These are phyloP conservation scores for Phocides pigmalion DNA, from an alignment of 1,140 invertebrate species.

Conservation along the genomic window DNA sequence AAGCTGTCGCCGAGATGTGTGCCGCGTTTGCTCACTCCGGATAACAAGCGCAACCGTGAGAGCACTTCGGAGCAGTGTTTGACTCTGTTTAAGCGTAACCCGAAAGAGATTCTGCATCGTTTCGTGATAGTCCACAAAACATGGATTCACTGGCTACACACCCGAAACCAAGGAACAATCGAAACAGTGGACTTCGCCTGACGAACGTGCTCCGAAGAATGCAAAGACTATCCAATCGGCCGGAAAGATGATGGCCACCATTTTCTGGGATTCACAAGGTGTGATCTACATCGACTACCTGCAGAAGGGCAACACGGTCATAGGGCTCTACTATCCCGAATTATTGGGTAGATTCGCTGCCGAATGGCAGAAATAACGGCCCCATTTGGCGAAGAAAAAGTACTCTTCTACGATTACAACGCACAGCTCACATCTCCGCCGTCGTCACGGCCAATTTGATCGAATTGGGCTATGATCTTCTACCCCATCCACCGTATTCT, in stretches of 20 bases:
- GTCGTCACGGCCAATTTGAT: slow-evolving; percentile 44
- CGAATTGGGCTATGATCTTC: slow-evolving; percentile 52
- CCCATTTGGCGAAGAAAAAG: slow-evolving; percentile 57
- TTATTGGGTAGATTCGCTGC: background rate
- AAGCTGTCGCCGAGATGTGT: slow-evolving; percentile 25
- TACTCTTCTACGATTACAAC: slow-evolving; percentile 42
- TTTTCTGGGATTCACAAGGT: slow-evolving; percentile 7
- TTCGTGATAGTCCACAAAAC: too few species aligned
- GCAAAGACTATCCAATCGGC: too few species aligned
- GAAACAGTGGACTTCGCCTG: background rate
- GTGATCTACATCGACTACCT: background rate
- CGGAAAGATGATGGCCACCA: background rate
- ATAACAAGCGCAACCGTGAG: slow-evolving; percentile 4
- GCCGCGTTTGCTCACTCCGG: slow-evolving; percentile 26
- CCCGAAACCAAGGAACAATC: background rate
- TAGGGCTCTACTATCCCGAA: background rate
- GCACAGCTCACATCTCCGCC: slow-evolving; percentile 46
- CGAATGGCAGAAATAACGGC: slow-evolving; percentile 26
- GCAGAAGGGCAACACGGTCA: background rate
- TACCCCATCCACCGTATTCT: slow-evolving; percentile 53
- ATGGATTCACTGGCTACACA: background rate
- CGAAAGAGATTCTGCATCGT: too few species aligned
- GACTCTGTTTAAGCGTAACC: too few species aligned
- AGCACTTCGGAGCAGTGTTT: too few species aligned
- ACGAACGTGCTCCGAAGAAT: too few species aligned